Percentiles rank a stretch among this genome's conserved stretches.
phyloP scores from a whole-genome alignment of 2,888 invertebrate species.

The Troides aeacus region DNA sequence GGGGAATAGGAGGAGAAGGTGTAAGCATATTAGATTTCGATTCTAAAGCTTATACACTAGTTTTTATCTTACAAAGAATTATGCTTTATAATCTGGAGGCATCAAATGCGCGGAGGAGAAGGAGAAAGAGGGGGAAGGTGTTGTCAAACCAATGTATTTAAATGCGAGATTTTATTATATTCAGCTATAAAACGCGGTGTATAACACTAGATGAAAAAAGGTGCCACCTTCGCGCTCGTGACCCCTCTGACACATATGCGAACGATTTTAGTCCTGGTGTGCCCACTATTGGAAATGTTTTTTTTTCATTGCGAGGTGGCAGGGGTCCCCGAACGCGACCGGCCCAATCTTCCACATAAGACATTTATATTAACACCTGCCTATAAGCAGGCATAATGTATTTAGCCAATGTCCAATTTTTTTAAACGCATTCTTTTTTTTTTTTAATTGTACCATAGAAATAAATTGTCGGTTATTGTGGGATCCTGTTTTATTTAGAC shows the following conservation, averaged over 20 bases:
- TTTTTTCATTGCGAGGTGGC: background rate
- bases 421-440: slow-evolving; percentile 18
- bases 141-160: background rate
- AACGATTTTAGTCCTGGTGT: background rate
- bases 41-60: too few relatives aligned
- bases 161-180: background rate
- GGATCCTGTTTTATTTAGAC: slow-evolving; percentile 6
- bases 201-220: background rate
- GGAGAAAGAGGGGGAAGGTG: too few relatives aligned
- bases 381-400: background rate
- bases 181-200: slow-evolving; percentile 5
- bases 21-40: too few relatives aligned
- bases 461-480: slow-evolving; percentile 27
- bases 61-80: too few relatives aligned
- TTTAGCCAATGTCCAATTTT: slow-evolving; percentile 14
- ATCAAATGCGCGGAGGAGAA: too few relatives aligned
- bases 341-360: background rate
- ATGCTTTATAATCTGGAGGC: too few relatives aligned
- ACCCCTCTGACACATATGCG: background rate
- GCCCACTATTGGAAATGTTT: background rate
- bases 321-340: background rate
- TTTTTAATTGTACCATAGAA: slow-evolving; percentile 25
- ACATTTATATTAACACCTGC: background rate
- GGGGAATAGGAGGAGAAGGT: too few relatives aligned
- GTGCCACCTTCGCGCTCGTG: background rate